These are phyloP conservation scores for Theodoxus fluviatilis DNA, from an alignment of 2,888 invertebrate genomes.

Conservation along the genomic window DNA sequence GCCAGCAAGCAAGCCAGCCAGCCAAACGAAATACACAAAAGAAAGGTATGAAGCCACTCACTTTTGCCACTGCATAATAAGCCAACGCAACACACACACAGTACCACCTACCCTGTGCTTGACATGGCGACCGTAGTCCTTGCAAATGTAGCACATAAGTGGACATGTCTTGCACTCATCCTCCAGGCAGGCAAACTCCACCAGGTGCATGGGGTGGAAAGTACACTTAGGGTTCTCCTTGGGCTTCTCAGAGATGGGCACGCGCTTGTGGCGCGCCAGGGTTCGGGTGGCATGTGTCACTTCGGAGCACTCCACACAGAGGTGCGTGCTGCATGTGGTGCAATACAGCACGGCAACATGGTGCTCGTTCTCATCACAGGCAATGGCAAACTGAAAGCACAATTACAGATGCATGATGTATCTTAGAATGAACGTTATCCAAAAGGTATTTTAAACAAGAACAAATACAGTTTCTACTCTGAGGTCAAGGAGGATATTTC, in stretches of 20 bases:
- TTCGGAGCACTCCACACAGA: slow-evolving; percentile 70
- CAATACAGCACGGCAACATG: slow-evolving; percentile 71
- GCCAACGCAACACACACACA: too few relatives aligned
- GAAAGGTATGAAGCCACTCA: too few relatives aligned
- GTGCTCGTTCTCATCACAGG: slow-evolving; percentile 70
- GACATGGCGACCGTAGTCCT: slow-evolving; percentile 71
- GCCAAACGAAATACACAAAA: neutral
- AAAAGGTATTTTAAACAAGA: too few relatives aligned
- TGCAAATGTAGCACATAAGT: slow-evolving; percentile 72
- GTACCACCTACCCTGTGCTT: slow-evolving; percentile 69
- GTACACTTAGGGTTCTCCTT: slow-evolving; percentile 70
- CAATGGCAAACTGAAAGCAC: slow-evolving; percentile 65
- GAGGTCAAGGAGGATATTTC: too few relatives aligned
- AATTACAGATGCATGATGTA: too few relatives aligned
- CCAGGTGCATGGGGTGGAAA: slow-evolving; percentile 69
- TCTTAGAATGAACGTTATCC: too few relatives aligned
- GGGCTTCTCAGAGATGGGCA: slow-evolving; percentile 71
- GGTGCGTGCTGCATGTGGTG: slow-evolving; percentile 69
- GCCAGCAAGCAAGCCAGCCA: too few relatives aligned
- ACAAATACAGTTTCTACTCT: too few relatives aligned
- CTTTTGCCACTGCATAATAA: too few relatives aligned
- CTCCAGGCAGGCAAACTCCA: slow-evolving; percentile 71
- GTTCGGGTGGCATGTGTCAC: slow-evolving; percentile 70
- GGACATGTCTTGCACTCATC: slow-evolving; percentile 69
- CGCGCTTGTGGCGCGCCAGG: slow-evolving; percentile 68